These are phyloP conservation scores for Coenobita brevimanus DNA, from an alignment of 1,140 invertebrate species.

Conservation along the genomic window DNA sequence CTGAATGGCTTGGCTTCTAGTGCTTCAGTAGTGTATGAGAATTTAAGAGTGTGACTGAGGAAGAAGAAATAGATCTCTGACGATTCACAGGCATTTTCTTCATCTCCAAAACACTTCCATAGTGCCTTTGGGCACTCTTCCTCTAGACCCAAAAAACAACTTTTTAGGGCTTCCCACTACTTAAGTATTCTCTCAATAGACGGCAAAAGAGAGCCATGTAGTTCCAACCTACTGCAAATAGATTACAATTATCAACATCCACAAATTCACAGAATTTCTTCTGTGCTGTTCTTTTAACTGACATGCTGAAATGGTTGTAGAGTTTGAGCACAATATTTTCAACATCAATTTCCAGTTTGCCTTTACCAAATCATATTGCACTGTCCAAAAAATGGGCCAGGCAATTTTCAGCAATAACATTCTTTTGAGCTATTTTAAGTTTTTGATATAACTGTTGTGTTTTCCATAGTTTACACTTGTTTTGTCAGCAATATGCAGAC, in stretches of 20 bases:
- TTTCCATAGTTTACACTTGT: constrained; percentile 33
- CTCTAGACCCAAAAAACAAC: constrained; percentile 14
- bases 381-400: constrained; percentile 29
- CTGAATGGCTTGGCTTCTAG: constrained; percentile 30
- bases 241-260: constrained; percentile 1
- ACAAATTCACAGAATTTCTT: constrained; percentile 27
- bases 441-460: constrained; percentile 23
- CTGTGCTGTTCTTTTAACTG: constrained; percentile 9
- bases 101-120: constrained; percentile 35
- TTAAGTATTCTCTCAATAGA: constrained; percentile 17
- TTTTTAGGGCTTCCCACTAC: constrained; percentile 17
- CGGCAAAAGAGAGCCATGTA: constrained; percentile 25
- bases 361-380: constrained; percentile 23
- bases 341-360: constrained; percentile 33
- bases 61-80: constrained; percentile 21
- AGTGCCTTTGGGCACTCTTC: constrained; percentile 6
- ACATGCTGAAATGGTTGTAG: not conserved
- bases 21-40: constrained; percentile 30
- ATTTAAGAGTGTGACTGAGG: constrained; percentile 29
- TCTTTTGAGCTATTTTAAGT: constrained; percentile 4
- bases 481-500: constrained; percentile 31
- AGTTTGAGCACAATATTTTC: constrained; percentile 36
- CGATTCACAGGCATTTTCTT: constrained; percentile 8
- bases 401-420: constrained; percentile 20
- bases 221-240: not conserved